Conservation (phyloP, 1,140 invertebrate species). For the Halotydeus destructor region DNA sequence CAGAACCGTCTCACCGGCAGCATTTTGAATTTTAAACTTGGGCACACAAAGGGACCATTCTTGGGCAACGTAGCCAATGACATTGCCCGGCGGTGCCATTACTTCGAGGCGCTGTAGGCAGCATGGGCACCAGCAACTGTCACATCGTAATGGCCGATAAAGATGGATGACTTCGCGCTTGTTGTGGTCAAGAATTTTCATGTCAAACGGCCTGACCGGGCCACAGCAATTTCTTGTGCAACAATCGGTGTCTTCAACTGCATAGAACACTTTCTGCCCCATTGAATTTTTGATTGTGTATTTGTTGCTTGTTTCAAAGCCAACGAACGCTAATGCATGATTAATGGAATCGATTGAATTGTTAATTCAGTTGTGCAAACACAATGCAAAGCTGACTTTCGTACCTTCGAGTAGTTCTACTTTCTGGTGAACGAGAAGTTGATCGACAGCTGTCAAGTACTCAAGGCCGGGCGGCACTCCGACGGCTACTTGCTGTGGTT, state of each 20-base stretch:
- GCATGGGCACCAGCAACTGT: conserved; percentile 55
- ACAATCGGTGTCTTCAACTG: conserved; percentile 44
- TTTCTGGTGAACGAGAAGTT: conserved; percentile 14
- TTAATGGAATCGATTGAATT: background rate
- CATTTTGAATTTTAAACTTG: conserved; percentile 53
- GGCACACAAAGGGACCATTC: conserved; percentile 61
- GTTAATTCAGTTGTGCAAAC: background rate
- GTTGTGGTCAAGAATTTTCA: conserved; percentile 57
- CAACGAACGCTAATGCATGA: conserved; percentile 38
- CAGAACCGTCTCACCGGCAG: conserved; percentile 47
- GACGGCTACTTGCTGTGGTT: background rate
- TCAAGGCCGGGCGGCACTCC: conserved; percentile 11
- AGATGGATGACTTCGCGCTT: conserved; percentile 55
- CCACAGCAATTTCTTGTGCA: conserved; percentile 57
- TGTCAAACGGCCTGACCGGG: conserved; percentile 46
- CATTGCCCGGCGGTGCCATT: conserved; percentile 33
- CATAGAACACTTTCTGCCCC: conserved; percentile 60
- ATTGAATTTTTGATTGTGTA: conserved; percentile 46
- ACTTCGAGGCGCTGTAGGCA: conserved; percentile 59
- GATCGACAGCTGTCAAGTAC: conserved; percentile 12
- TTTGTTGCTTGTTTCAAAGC: conserved; percentile 78
- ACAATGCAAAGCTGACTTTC: background rate
- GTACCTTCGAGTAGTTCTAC: conserved; percentile 19
- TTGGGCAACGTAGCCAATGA: conserved; percentile 56
- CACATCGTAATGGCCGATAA: conserved; percentile 41